Conservation (phyloP, 1,140 invertebrate species). For the Monochamus saltuarius region DNA sequence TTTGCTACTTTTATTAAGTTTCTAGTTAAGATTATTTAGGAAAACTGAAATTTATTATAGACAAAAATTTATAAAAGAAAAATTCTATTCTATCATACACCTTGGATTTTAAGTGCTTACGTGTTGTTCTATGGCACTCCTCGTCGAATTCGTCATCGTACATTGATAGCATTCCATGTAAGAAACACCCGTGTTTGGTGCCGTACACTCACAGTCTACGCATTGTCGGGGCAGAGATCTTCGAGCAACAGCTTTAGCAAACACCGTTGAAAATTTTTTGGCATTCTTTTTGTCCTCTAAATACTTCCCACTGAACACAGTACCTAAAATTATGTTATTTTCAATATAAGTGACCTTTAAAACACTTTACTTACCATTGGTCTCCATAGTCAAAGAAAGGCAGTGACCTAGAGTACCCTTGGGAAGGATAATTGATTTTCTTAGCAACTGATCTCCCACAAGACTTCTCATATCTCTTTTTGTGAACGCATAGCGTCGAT, state of each 20-base stretch:
- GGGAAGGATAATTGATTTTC: slow-evolving; percentile 71
- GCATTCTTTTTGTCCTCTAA: slow-evolving; percentile 60
- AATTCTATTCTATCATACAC: slow-evolving; percentile 42
- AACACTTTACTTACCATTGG: slow-evolving; percentile 66
- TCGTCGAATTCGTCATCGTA: slow-evolving; percentile 51
- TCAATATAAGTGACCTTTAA: neutral
- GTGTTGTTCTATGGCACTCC: slow-evolving; percentile 51
- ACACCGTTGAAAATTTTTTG: slow-evolving; percentile 69
- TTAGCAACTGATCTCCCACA: slow-evolving; percentile 65
- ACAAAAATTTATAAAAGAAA: no score
- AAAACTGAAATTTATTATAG: no score
- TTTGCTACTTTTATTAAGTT: neutral
- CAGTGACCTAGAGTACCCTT: slow-evolving; percentile 78
- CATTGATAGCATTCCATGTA: slow-evolving; percentile 66
- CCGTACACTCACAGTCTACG: slow-evolving; percentile 74
- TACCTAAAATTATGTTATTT: slow-evolving; percentile 33
- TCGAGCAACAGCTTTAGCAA: slow-evolving; percentile 66
- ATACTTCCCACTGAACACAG: slow-evolving; percentile 64
- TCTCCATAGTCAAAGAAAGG: slow-evolving; percentile 75
- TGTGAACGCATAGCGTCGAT: slow-evolving; percentile 71
- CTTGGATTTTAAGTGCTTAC: slow-evolving; percentile 56
- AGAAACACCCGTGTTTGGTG: slow-evolving; percentile 63
- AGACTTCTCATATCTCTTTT: slow-evolving; percentile 70
- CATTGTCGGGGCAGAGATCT: slow-evolving; percentile 63
- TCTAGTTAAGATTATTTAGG: no score